These are phyloP conservation scores for Sebastes hubbsi DNA, from an alignment of 2,797 vertebrate genomes.

Conservation along the genomic window DNA sequence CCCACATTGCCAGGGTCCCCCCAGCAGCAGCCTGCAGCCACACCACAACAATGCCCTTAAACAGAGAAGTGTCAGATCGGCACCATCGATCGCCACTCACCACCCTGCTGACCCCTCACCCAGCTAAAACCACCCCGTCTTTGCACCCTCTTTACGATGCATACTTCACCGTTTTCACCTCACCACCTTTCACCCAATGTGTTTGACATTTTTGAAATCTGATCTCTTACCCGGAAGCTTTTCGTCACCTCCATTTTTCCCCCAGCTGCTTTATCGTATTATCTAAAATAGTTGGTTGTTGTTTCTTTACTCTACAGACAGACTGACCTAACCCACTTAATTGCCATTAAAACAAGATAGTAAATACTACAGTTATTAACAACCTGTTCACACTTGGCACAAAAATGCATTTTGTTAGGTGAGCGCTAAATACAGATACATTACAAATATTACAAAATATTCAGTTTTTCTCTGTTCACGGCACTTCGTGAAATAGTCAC, in stretches of 20 bases:
- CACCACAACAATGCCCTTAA: conserved; percentile 82
- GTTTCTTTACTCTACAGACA: not conserved
- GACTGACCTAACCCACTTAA: not conserved
- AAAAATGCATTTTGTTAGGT: conserved; percentile 7
- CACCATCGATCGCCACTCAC: conserved; percentile 71
- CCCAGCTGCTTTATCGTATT: not conserved
- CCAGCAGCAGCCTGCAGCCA: conserved; percentile 79
- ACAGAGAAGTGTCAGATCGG: conserved; percentile 81
- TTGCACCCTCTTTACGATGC: not conserved
- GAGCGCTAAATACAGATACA: not conserved
- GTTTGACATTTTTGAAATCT: conserved; percentile 1
- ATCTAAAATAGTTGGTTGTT: not conserved
- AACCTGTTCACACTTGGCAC: conserved; percentile 30
- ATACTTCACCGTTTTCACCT: not conserved
- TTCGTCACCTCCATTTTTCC: not conserved
- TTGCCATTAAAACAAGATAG: not conserved
- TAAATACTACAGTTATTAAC: not conserved
- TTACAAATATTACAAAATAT: not conserved
- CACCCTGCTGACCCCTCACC: conserved; percentile 49
- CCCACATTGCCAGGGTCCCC: conserved; percentile 75
- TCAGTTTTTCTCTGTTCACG: no score
- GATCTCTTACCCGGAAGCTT: not conserved
- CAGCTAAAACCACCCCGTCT: not conserved
- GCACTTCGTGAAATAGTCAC: no score
- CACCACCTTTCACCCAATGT: not conserved